A percentile compares a stretch with the other conserved stretches of the same genome.
phyloP scores from a whole-genome alignment of 2,797 vertebrate genomes.

The Eospalax fontanierii region DNA sequence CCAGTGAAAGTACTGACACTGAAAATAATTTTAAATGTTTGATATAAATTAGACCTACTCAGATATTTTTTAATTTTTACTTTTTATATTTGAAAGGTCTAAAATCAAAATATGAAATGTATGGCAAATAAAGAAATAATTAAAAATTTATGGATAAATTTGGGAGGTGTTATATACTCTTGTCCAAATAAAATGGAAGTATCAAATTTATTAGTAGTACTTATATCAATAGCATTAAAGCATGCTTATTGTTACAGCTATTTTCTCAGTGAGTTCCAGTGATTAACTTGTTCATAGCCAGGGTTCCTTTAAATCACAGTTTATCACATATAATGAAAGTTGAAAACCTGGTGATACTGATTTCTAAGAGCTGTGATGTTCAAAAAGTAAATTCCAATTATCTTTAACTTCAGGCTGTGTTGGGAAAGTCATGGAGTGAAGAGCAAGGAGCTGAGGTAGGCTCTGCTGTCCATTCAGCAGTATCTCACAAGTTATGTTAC shows the following conservation, averaged over 20 bases:
- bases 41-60: neutral
- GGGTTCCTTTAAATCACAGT: slow-evolving; percentile 40
- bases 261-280: neutral
- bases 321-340: neutral
- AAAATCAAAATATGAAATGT: slow-evolving; percentile 42
- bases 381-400: neutral
- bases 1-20: slow-evolving; percentile 26
- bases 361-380: neutral
- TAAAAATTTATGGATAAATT: neutral
- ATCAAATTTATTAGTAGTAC: neutral
- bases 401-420: neutral
- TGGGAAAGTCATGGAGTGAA: neutral
- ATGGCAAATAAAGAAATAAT: slow-evolving; percentile 23
- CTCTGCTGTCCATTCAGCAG: neutral
- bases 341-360: slow-evolving; percentile 40
- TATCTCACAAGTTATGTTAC: neutral
- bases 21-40: slow-evolving; percentile 38
- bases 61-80: neutral
- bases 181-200: slow-evolving; percentile 49
- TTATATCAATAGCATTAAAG: neutral
- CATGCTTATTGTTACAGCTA: neutral
- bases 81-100: slow-evolving; percentile 37
- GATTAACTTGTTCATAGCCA: slow-evolving; percentile 16
- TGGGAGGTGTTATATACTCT: neutral
- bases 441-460: neutral